Evolutionary conservation across 2,797 vertebrate genomes (phyloP), one percentile per base, ranked within the genome.

Genomic region (Falco cherrug): DNA sequence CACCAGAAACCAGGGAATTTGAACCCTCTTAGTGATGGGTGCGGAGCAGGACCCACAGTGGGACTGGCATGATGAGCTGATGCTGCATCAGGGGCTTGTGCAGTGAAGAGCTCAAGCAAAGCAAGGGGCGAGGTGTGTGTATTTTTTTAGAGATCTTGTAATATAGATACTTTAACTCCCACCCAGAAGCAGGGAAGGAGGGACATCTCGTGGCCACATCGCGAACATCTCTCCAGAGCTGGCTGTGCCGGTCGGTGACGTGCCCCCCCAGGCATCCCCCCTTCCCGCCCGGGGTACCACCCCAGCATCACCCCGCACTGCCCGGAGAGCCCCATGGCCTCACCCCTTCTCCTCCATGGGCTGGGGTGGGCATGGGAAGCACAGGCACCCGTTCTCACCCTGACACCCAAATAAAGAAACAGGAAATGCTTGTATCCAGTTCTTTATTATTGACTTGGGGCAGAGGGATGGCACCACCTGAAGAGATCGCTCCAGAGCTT

Each of bases 181-280:
- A 2, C 3, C 8, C 13, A 11, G 51, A 82, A 13, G 37, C 37
- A 20, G 91, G 93, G 77, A 47, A 68, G 74, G 82, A 85, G 80
- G 43, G 97, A 97, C 97, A 96, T 69, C 96, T 96, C 41, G 95
- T 84, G 97, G 96, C 33, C 64, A 25, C 14, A 41, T 9, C 35
- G 35, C 2, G 64, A 90, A 89, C 29, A 35, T 10, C 29, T 22
- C 21, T 29, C 26, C 68, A 18, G 35, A 14, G 3, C 8, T 1
- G 0, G 16, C 25, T 16, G 26, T 17, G 11, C 21, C 2, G 1
- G 24, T 15, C 2, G 2, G 5, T 37, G 43, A 9, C 15, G 7
- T 51, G 15, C 35, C 26, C 28, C 4, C 4, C 14, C 3, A 6
- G 15, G 9, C 37, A 82, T 26, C 31, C 7, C 5, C 2, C 8